phyloP scores from a whole-genome alignment of 2,888 invertebrate genomes.

The Zelleria hepariella region DNA sequence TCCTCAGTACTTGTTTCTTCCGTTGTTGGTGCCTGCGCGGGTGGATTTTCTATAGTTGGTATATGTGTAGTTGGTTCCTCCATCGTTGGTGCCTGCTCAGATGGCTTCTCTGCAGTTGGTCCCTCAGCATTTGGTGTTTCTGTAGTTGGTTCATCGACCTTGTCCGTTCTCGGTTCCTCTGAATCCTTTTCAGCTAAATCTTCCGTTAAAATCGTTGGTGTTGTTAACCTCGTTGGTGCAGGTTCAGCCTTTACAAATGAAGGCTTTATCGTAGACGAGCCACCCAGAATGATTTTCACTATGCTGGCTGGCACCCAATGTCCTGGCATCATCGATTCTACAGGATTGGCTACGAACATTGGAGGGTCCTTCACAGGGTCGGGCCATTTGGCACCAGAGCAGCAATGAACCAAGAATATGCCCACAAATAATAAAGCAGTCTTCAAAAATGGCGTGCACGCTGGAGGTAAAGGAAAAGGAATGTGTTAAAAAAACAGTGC shows the following conservation, averaged over 20 bases:
- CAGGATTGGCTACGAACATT: constrained; percentile 36
- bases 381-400: constrained; percentile 14
- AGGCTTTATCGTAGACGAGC: neutral
- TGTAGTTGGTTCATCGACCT: too few relatives aligned
- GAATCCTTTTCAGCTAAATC: too few relatives aligned
- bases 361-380: constrained; percentile 26
- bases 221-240: too few relatives aligned
- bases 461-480: neutral
- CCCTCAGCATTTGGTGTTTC: too few relatives aligned
- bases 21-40: neutral
- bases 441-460: too few relatives aligned
- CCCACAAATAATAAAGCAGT: neutral
- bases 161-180: too few relatives aligned
- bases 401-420: neutral
- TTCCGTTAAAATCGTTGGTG: too few relatives aligned
- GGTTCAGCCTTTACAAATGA: too few relatives aligned
- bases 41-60: neutral
- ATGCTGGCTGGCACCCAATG: constrained; percentile 41
- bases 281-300: constrained; percentile 24
- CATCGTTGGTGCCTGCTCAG: neutral
- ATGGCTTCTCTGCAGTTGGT: too few relatives aligned
- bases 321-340: constrained; percentile 38
- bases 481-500: too few relatives aligned
- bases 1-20: neutral
- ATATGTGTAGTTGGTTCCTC: neutral